Evolutionary conservation across 2,113 vertebrate species (phyloP).

Genomic region (Erinaceus europaeus): DNA sequence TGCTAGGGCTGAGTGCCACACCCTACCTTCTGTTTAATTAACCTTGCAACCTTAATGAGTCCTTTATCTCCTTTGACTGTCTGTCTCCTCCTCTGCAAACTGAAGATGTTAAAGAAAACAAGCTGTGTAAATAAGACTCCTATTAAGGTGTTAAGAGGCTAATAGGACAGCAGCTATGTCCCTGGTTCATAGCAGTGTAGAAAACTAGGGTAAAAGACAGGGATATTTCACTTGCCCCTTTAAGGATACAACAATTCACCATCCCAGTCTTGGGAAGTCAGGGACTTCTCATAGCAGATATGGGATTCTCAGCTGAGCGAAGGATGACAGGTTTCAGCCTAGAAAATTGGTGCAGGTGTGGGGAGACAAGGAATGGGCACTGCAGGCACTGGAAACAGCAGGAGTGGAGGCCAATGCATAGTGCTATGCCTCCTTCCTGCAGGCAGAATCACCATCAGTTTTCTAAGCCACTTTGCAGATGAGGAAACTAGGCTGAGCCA

Average conservation of each 20-base stretch:
- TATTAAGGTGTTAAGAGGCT: neutral
- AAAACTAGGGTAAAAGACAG: neutral
- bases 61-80: neutral
- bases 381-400: neutral
- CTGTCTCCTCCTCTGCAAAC: neutral
- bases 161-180: neutral
- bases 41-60: neutral
- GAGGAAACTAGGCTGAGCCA: neutral
- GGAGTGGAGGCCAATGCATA: no score
- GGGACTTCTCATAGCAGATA: neutral
- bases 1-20: rapidly evolving
- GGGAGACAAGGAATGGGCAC: no score
- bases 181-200: neutral
- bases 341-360: neutral
- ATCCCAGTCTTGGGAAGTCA: neutral
- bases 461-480: neutral
- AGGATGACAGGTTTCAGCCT: neutral
- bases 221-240: neutral
- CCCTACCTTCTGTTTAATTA: neutral
- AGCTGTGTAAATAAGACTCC: neutral
- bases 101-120: neutral
- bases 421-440: rapidly evolving
- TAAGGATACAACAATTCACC: neutral
- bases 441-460: neutral
- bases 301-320: neutral